Conservation (phyloP, 2,888 invertebrate species). For the Trachelus tabidus region DNA sequence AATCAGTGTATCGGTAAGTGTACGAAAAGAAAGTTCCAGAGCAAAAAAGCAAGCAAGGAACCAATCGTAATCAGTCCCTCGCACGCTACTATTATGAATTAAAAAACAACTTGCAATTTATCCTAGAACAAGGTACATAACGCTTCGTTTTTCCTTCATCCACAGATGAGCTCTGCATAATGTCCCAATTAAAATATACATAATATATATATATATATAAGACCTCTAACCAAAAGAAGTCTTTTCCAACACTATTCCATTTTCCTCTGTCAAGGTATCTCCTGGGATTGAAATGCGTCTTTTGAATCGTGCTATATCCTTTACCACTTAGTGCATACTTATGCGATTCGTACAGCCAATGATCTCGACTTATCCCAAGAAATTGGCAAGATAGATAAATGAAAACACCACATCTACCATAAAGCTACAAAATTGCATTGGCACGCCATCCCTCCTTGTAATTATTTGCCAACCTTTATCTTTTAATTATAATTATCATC, state of each 20-base stretch:
- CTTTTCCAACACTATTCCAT: slow-evolving; percentile 16
- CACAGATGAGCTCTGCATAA: background rate
- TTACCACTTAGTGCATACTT: background rate
- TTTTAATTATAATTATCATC: background rate
- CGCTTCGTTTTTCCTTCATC: background rate
- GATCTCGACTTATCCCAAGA: background rate
- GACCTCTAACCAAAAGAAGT: slow-evolving; percentile 9
- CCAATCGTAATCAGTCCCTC: background rate
- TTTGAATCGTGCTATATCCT: background rate
- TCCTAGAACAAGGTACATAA: background rate
- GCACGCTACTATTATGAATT: background rate
- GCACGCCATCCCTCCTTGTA: background rate
- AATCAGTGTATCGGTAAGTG: background rate
- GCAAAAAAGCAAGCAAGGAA: background rate
- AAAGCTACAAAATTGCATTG: background rate
- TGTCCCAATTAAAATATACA: slow-evolving; percentile 18
- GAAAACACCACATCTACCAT: background rate
- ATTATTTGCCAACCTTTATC: background rate
- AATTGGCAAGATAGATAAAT: background rate
- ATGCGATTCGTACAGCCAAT: background rate
- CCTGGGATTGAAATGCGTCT: background rate
- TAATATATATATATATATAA: slow-evolving; percentile 21
- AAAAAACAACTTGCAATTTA: background rate
- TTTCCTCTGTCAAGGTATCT: background rate
- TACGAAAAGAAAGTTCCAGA: background rate